Evolutionary conservation across 2,888 invertebrate species (phyloP).

Genomic region (Coleophora deauratella): DNA sequence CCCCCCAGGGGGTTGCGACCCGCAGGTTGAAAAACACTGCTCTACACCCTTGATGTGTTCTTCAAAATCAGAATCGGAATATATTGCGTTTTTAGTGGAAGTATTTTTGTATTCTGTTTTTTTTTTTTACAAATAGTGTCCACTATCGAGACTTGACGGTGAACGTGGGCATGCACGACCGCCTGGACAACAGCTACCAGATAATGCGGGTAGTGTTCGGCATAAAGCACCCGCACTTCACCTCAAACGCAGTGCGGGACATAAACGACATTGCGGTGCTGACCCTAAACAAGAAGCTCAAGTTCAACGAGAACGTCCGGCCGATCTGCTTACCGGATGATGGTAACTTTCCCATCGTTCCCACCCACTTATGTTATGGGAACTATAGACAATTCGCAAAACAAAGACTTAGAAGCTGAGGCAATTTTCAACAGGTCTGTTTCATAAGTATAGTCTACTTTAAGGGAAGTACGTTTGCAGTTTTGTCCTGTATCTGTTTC

Average conservation of each 20-base stretch:
- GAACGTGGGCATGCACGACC: slow-evolving; percentile 69
- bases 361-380: neutral
- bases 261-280: slow-evolving; percentile 75
- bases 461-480: no score
- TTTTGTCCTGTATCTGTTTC: no score
- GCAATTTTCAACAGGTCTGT: no score
- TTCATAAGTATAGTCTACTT: no score
- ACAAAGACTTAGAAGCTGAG: no score
- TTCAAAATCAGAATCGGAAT: no score
- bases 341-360: slow-evolving; percentile 23
- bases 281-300: slow-evolving; percentile 52
- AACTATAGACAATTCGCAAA: no score
- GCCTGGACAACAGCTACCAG: slow-evolving; percentile 40
- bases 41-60: no score
- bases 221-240: slow-evolving; percentile 64
- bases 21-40: no score
- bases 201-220: slow-evolving; percentile 36
- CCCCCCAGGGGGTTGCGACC: no score
- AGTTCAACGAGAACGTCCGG: slow-evolving; percentile 52
- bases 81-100: no score
- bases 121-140: slow-evolving; percentile 39
- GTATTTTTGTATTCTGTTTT: neutral
- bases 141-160: slow-evolving; percentile 50
- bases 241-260: slow-evolving; percentile 68
- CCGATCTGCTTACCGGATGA: slow-evolving; percentile 67